Evolutionary conservation across 2,797 vertebrate species (phyloP), one percentile per base, ranked within the genome.

Genomic region (Sebastes itinus): DNA sequence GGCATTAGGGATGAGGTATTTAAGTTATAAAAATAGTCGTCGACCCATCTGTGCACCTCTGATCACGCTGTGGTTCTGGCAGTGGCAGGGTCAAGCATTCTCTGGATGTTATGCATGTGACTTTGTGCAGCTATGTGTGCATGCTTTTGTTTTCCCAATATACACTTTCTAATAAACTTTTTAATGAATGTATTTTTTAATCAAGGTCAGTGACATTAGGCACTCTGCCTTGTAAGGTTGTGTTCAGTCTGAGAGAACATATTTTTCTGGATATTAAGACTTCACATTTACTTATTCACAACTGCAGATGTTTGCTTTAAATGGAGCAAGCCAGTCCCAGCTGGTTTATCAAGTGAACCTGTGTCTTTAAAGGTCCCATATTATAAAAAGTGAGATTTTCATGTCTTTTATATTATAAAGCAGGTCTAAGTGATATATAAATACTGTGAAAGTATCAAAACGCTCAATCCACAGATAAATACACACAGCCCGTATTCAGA

Each of bases 11-110:
- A 75, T 84, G 66, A 85, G 82, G 80, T 90, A 89, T 87, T 92
- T 80, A 64, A 83, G 65, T 62, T 86, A 78, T 87, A 90, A 92
- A 93, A 92, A 91, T 88, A 95, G 49, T 67, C 79, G 80, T 92
- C 72, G 55, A 84, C 80, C 49, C 49, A 54, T 54, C 49, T 54
- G 49, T 54, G 49, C 49, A 88, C 68, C 73, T 82, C 75, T 54
- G 49, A 54, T 54, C 49, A 72, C 77, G 78, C 25, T 63, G 61
- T 77, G 70, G 77, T 62, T 84, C 75, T 75, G 82, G 85, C 84
- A 90, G 80, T 82, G 81, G 78, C 83, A 90, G 82, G 76, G 84
- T 88, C 78, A 89, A 88, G 88, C 75, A 87, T 87, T 71, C 71
- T 81, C 38, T 54, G 54, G 74, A 67, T 74, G 25, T 73, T 62